These are phyloP conservation scores for Phalanger gymnotis DNA, from an alignment of 2,797 vertebrate genomes.

Conservation along the genomic window DNA sequence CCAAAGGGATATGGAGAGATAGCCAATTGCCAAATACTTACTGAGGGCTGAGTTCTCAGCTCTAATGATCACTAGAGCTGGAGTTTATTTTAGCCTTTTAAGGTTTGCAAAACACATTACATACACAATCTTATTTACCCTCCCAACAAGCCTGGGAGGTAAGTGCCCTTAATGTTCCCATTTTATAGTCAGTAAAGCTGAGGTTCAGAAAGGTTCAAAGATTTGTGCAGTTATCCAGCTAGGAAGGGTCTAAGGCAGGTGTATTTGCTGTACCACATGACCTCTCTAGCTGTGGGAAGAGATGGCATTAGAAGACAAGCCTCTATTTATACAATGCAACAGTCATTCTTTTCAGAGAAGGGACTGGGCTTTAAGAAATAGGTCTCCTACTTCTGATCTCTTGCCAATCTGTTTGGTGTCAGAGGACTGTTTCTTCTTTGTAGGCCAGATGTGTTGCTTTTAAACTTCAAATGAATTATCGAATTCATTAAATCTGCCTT, in stretches of 20 bases:
- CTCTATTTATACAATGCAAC: not conserved
- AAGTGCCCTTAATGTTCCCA: not conserved
- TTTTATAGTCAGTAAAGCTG: not conserved
- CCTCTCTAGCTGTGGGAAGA: not conserved
- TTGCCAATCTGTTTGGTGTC: not conserved
- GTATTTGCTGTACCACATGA: not conserved
- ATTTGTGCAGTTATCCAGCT: not conserved
- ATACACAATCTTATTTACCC: not conserved
- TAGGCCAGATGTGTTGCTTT: not conserved
- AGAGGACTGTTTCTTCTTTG: rapidly evolving
- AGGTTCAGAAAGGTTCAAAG: not conserved
- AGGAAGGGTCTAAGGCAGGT: not conserved
- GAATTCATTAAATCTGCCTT: not conserved
- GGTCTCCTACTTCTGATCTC: not conserved
- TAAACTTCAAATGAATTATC: not conserved
- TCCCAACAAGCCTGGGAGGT: not conserved
- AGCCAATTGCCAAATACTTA: not conserved
- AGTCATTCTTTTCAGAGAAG: not conserved
- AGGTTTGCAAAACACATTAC: not conserved
- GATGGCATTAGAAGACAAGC: not conserved
- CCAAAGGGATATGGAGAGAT: not conserved
- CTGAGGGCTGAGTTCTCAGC: not conserved
- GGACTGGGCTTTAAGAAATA: not conserved
- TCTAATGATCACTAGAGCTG: not conserved
- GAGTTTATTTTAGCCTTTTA: not conserved